A percentile compares a stretch with the other conserved stretches of the same genome.
phyloP scores from a whole-genome alignment of 2,113 vertebrate species.

The Melospiza melodia region DNA sequence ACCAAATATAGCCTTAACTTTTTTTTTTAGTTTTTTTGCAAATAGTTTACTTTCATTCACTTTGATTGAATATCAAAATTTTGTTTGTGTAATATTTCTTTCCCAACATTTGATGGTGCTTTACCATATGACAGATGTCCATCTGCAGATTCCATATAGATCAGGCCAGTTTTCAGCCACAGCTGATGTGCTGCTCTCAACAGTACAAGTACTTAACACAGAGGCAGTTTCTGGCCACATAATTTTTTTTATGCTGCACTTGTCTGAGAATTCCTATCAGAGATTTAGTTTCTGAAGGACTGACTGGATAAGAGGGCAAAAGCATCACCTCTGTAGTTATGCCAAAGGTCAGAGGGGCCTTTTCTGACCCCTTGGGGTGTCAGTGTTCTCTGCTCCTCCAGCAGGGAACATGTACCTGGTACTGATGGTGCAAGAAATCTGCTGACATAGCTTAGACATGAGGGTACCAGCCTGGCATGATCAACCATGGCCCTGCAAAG shows the following conservation, averaged over 20 bases:
- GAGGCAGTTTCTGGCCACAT: neutral
- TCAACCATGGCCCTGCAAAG: neutral
- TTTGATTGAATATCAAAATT: neutral
- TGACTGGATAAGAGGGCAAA: neutral
- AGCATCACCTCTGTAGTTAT: neutral
- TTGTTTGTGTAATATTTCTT: neutral
- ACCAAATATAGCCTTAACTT: neutral
- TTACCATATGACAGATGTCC: neutral
- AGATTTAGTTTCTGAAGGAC: neutral
- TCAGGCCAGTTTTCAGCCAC: neutral
- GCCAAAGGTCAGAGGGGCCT: neutral
- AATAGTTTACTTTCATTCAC: neutral
- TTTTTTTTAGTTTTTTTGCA: neutral
- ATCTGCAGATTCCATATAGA: neutral
- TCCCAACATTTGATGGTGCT: accelerated
- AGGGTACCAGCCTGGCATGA: accelerated
- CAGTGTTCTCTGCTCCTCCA: neutral
- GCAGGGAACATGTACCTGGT: accelerated
- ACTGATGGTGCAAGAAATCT: neutral
- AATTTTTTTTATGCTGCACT: neutral
- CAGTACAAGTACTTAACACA: neutral
- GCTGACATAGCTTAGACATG: accelerated
- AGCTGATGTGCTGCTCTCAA: neutral
- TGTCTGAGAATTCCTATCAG: neutral
- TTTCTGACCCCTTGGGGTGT: neutral